Conservation (phyloP, 2,888 invertebrate genomes). For the Ligdia adustata region DNA sequence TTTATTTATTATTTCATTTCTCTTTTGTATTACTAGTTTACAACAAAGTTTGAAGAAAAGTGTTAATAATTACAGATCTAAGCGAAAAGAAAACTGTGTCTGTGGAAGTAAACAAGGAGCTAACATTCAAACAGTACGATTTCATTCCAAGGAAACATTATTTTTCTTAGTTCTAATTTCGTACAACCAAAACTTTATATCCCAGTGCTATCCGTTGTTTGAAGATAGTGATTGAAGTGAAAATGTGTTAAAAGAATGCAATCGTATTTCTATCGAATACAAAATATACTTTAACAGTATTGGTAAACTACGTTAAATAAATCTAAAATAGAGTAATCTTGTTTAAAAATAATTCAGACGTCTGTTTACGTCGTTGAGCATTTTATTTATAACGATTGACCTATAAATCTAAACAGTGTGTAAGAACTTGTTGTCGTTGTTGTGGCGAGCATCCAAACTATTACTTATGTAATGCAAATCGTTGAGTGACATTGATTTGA, state of each 20-base stretch:
- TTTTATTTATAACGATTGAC: slow-evolving; percentile 26
- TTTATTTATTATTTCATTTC: too few relatives aligned
- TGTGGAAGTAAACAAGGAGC: slow-evolving; percentile 43
- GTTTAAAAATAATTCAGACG: slow-evolving; percentile 14
- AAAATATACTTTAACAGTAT: too few relatives aligned
- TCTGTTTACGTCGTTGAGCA: slow-evolving; percentile 18
- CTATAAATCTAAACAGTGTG: slow-evolving; percentile 7
- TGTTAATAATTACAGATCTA: too few relatives aligned
- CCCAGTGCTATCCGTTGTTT: background rate
- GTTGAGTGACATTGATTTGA: background rate
- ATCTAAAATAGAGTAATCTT: slow-evolving; percentile 3
- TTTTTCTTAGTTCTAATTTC: slow-evolving; percentile 29
- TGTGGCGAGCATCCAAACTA: slow-evolving; percentile 10
- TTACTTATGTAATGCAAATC: slow-evolving; percentile 7
- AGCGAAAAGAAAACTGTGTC: too few relatives aligned
- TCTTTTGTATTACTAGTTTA: too few relatives aligned
- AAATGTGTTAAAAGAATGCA: too few relatives aligned
- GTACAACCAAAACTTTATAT: background rate
- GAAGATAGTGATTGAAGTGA: background rate
- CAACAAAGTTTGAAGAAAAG: too few relatives aligned
- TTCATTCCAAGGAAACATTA: slow-evolving; percentile 27
- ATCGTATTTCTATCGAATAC: too few relatives aligned
- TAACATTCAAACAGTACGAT: slow-evolving; percentile 8
- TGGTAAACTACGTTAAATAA: background rate
- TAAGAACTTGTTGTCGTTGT: background rate